A percentile compares a stretch with the other conserved stretches of the same genome.
phyloP scores from a whole-genome alignment of 1,140 invertebrate species.

The Ceratina australensis region DNA sequence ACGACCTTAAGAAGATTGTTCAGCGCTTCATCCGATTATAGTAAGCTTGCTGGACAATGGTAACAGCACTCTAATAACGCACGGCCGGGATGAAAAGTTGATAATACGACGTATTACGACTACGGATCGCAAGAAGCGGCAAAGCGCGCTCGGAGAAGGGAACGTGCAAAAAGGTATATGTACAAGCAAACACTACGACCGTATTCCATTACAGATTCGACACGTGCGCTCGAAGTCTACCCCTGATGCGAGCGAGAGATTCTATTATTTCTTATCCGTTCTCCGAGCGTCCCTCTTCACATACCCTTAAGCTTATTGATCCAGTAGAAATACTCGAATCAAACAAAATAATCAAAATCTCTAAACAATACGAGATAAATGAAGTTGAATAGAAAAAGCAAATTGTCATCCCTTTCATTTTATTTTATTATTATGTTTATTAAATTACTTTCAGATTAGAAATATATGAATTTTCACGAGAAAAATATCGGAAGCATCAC shows the following conservation, averaged over 20 bases:
- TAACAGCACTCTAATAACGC: slow-evolving; percentile 31
- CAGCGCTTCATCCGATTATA: neutral
- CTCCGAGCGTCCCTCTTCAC: neutral
- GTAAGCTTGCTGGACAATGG: neutral
- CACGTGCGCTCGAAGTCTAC: slow-evolving; percentile 14
- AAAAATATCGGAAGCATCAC: too few species aligned
- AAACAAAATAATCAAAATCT: too few species aligned
- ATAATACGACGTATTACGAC: neutral
- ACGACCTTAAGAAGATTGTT: neutral
- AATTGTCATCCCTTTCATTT: too few species aligned
- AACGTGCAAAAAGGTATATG: slow-evolving; percentile 8
- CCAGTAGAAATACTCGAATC: neutral
- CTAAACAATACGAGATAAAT: too few species aligned
- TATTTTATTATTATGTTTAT: too few species aligned
- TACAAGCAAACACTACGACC: neutral
- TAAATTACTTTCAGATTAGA: too few species aligned
- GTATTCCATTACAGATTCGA: slow-evolving; percentile 30
- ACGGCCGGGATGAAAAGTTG: slow-evolving; percentile 1
- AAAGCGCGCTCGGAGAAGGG: neutral
- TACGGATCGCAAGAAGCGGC: neutral
- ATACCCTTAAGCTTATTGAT: neutral
- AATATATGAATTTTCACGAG: too few species aligned
- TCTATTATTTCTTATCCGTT: slow-evolving; percentile 25
- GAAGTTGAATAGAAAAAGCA: too few species aligned
- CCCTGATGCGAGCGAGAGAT: neutral